Evolutionary conservation across 2,113 vertebrate species (phyloP), one percentile per base, ranked within the genome.

Genomic region (Syngnathus floridae): DNA sequence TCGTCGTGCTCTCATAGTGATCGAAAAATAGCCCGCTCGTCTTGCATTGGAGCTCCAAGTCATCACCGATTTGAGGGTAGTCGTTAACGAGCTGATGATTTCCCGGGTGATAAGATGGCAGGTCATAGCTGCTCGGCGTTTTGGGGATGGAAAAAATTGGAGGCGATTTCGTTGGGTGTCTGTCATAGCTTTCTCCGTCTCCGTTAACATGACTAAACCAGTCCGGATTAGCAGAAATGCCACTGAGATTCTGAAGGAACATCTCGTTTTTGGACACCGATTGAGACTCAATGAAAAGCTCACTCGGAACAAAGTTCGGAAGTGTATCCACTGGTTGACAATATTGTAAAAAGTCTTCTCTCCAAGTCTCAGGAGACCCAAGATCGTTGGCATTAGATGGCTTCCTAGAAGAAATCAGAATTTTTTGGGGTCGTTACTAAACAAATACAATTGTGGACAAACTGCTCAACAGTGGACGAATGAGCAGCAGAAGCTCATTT

Each of bases 351-450:
- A 83, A 61, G 61, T 88, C 68, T 61, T 90, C 84, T 69, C 79
- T 91, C 77, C 72, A 45, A 1, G 88, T 71, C 7, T 89, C 92
- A 68, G 88, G 66, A 54, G 93, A 91, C 95, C 94, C 96, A 35
- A 88, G 69, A 1, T 92, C 83, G 76, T 91, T 95, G 79, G 91
- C 73, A 74, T 64, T 87, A 74, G 92, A 79, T 62, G 90, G 88
- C 40, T 70, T 87, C 88, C 93, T 95, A 84, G 79, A 86, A 89
- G 62, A 80, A 71, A 26, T 35, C 26, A 13, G 22, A 57, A 1
- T 16, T 62, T 78, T 55, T 56, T 72, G 14, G 43, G 36, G 61
- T 45, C 0, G 2, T 51, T n/a, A 26, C n/a, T 7, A 40, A 55
- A 21, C 0, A 5, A 35, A 40, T 31, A 58, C 1, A 64, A 57